Evolutionary conservation across 2,113 vertebrate species (phyloP), one percentile per base, ranked within the genome.

Genomic region (Gymnorhina tibicen): DNA sequence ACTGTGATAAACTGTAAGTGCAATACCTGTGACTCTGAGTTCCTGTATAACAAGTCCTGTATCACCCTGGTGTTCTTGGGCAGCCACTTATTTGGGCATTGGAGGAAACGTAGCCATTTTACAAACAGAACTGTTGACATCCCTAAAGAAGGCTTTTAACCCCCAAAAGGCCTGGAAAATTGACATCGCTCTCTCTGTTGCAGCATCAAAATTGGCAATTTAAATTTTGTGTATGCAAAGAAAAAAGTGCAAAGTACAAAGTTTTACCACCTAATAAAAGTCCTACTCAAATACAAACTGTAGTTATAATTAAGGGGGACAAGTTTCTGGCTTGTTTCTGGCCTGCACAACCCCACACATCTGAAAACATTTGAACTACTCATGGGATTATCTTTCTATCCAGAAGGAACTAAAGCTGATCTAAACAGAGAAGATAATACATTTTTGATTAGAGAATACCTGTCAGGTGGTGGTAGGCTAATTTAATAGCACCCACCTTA

Each of bases 401-500:
- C 75, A 91, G 72, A 63, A 92, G 56, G 37, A 91, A 39, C 27
- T 47, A 10, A 81, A 87, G 47, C 63, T 91, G 19, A 41, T 44
- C 33, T 63, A 66, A 70, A 78, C 52, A 84, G 79, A 72, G 83
- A 91, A 83, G 68, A 77, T 14, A 88, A 91, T 70, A 67, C 21
- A 19, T 50, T 93, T 91, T 86, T 97, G 66, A 93, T 95, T 87
- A 91, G 60, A 81, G 39, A 15, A 67, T 75, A 91, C 44, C 60
- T 76, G 47, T 77, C 72, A 84, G 47, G 30, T 59, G 81, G 35
- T 81, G 85, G 86, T 50, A 59, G 47, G 44, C 33, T 95, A 95
- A 96, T 93, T 91, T 91, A 93, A 96, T 94, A 88, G 69, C 82
- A 93, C 58, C 81, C 72, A 91, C 76, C 80, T 91, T 85, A 89